phyloP scores from a whole-genome alignment of 2,888 invertebrate genomes.

The Listrodromus nycthemerus region DNA sequence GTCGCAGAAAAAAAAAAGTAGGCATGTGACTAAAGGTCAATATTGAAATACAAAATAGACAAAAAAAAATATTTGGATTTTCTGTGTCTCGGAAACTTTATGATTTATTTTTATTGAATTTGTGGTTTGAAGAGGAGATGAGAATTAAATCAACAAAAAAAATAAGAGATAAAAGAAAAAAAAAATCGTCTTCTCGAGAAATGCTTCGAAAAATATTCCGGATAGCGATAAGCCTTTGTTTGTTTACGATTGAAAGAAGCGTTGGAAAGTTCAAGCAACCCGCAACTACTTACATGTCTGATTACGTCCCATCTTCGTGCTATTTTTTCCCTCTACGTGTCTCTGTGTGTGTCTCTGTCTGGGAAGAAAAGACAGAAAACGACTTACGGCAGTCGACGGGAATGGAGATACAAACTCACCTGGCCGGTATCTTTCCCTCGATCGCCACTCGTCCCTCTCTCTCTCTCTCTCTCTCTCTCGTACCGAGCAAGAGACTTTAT shows the following conservation, averaged over 20 bases:
- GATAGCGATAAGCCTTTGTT: not conserved
- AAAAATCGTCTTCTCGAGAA: not conserved
- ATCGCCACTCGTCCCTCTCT: slow-evolving; percentile 17
- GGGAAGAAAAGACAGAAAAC: slow-evolving; percentile 22
- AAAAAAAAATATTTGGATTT: too few species aligned
- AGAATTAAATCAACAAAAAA: not conserved
- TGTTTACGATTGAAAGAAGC: slow-evolving; percentile 19
- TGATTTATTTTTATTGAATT: too few species aligned
- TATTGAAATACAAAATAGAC: too few species aligned
- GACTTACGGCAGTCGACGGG: slow-evolving; percentile 27
- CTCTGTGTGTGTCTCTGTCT: not conserved
- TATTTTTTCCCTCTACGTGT: not conserved
- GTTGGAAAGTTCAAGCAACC: slow-evolving; percentile 18
- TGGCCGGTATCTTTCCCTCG: slow-evolving; percentile 45
- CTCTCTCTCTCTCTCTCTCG: slow-evolving; percentile 13
- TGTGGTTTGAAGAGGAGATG: too few species aligned
- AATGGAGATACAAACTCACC: slow-evolving; percentile 59
- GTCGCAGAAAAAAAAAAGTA: too few species aligned
- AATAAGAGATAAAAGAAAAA: not conserved
- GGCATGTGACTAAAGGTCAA: too few species aligned
- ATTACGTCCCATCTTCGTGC: slow-evolving; percentile 13
- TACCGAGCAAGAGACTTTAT: not conserved
- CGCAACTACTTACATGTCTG: slow-evolving; percentile 20
- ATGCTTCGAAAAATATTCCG: not conserved
- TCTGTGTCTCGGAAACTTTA: too few species aligned